Evolutionary conservation across 2,888 invertebrate species (phyloP), one percentile per base, ranked within the genome.

Genomic region (Leucophenga maculata): DNA sequence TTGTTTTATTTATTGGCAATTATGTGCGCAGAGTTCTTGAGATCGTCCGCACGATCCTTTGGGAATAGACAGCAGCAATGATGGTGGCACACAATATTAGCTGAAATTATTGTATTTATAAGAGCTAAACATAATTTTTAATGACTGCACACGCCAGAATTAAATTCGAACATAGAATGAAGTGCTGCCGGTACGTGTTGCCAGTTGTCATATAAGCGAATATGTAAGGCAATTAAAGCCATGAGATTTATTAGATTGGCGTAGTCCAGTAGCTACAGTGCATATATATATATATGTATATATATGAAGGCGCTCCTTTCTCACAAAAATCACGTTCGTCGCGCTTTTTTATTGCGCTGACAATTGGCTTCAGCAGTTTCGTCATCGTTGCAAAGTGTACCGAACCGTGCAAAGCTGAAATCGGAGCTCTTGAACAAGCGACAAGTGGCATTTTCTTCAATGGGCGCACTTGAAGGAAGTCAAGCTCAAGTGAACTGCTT

Each of bases 71-170:
- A 18, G 60, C 18, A 14, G 46, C 60, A 62, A 44, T 62, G 44
- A 39, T 62, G 39, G 57, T 26, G 9, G 57, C 57, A 31, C 14
- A 26, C n/a, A 46, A 64, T 64, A 64, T 64, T 64, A 64, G 22
- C 46, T 64, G 13, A 46, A 64, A 46, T 64, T 22, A 32, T 31
- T 31, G 31, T 59, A 64, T 64, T 64, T 64, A 64, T 64, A 64
- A 46, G 48, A 64, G 48, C 44, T 22, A 22, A 64, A 64, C 73
- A 76, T 72, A 79, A 76, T 71, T 72, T 74, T 76, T 78, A 79
- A 81, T 79, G 79, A 73, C 71, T 80, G 78, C 78, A 80, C 39
- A 11, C 76, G 78, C 79, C 9, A 48, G 16, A 50, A 74, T 76
- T 81, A 78, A 78, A 78, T 68, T 52, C 65, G 22, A 60, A 39